These are phyloP conservation scores for Halesus radiatus DNA, from an alignment of 1,140 invertebrate genomes.

Conservation along the genomic window DNA sequence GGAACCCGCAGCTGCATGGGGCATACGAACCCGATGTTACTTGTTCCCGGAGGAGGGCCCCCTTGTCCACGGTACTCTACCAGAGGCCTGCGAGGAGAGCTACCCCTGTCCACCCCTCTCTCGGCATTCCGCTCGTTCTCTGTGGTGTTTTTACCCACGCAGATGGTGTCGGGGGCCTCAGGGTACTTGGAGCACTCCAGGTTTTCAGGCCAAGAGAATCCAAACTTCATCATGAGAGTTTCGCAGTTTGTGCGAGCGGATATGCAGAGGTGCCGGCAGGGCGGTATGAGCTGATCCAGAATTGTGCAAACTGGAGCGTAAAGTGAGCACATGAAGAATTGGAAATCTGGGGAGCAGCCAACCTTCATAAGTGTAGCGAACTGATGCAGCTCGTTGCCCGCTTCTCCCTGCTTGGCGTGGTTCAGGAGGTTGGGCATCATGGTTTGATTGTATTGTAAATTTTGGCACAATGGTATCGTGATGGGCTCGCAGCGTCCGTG, in stretches of 20 bases:
- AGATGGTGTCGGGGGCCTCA: conserved; percentile 78
- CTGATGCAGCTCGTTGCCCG: conserved; percentile 92
- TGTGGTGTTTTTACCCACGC: conserved; percentile 89
- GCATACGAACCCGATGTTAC: conserved; percentile 87
- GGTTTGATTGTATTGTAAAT: conserved; percentile 95
- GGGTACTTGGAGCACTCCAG: conserved; percentile 95
- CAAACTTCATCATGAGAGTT: conserved; percentile 91
- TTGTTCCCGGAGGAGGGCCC: conserved; percentile 66
- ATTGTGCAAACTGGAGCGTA: conserved; percentile 97
- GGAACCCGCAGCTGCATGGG: conserved; percentile 89
- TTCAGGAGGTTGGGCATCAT: conserved; percentile 96
- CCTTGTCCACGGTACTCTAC: conserved; percentile 66
- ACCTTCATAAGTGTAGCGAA: conserved; percentile 97
- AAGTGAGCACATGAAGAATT: conserved; percentile 96
- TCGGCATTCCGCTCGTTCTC: conserved; percentile 66
- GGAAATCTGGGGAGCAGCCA: conserved; percentile 93
- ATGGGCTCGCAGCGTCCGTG: conserved; percentile 94
- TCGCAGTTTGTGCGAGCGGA: conserved; percentile 92
- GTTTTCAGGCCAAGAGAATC: conserved; percentile 94
- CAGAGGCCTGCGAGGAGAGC: conserved; percentile 64
- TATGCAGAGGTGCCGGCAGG: conserved; percentile 92
- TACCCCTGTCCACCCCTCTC: conserved; percentile 61
- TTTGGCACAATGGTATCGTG: conserved; percentile 91
- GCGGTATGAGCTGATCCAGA: conserved; percentile 89
- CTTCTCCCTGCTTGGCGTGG: conserved; percentile 95